Evolutionary conservation across 1,140 invertebrate genomes (phyloP).

Genomic region (Idris sp.): DNA sequence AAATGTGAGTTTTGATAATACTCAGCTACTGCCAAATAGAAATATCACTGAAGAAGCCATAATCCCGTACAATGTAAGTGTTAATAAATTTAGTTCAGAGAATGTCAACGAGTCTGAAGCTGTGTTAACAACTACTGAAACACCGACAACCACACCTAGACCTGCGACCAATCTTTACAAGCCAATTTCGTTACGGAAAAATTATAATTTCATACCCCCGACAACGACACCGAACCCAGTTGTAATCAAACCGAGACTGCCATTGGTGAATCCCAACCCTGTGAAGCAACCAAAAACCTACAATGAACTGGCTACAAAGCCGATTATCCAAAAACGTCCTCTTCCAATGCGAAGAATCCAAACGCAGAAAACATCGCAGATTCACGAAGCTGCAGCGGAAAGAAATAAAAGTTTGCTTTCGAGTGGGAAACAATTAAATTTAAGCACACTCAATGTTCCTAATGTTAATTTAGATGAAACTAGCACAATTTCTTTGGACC

Average conservation of each 20-base stretch:
- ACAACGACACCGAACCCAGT: constrained; percentile 73
- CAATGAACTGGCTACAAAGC: constrained; percentile 73
- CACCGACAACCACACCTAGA: constrained; percentile 43
- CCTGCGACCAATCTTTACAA: constrained; percentile 69
- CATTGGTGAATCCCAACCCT: constrained; percentile 70
- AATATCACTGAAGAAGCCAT: neutral
- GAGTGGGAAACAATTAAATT: neutral
- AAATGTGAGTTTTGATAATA: neutral
- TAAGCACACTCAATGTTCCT: constrained; percentile 34
- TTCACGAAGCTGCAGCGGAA: neutral
- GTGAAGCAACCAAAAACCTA: constrained; percentile 71
- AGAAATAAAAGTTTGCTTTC: neutral
- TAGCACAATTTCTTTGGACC: constrained; percentile 10
- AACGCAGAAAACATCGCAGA: neutral
- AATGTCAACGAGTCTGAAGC: constrained; percentile 14
- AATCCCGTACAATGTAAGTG: too few relatives aligned
- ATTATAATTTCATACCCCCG: constrained; percentile 71
- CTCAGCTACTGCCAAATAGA: neutral
- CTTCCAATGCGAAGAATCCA: constrained; percentile 57
- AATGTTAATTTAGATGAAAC: constrained; percentile 14
- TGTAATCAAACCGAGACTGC: constrained; percentile 68
- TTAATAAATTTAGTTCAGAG: neutral
- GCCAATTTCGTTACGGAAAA: constrained; percentile 68
- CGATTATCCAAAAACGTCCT: constrained; percentile 70
- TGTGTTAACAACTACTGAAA: constrained; percentile 38